Evolutionary conservation across 1,140 invertebrate species (phyloP).

Genomic region (Plodia interpunctella): DNA sequence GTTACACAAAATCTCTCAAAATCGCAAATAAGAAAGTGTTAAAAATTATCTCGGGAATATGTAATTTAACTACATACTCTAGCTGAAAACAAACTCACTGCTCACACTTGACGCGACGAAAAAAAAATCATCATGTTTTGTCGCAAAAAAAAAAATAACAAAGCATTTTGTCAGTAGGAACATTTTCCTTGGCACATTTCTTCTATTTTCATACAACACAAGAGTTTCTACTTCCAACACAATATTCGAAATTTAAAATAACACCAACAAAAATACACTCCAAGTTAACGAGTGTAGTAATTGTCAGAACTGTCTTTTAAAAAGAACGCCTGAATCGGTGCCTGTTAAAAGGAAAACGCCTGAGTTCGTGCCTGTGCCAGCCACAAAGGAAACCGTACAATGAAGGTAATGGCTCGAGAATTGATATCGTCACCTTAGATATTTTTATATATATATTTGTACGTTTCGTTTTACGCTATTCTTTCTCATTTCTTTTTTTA

Average conservation of each 20-base stretch:
- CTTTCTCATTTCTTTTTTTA: background rate
- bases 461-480: background rate
- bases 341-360: background rate
- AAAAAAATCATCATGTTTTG: too few species aligned
- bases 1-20: too few species aligned
- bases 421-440: background rate
- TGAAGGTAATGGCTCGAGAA: background rate
- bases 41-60: too few species aligned
- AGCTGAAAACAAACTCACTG: too few species aligned
- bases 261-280: background rate
- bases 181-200: too few species aligned
- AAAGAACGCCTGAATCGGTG: constrained; percentile 1
- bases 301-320: constrained; percentile 3
- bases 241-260: background rate
- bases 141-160: too few species aligned
- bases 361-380: background rate
- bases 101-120: too few species aligned
- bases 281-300: constrained; percentile 1
- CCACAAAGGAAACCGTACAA: constrained; percentile 3
- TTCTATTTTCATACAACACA: too few species aligned
- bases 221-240: too few species aligned
- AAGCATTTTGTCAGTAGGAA: too few species aligned
- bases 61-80: too few species aligned
- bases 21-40: too few species aligned
- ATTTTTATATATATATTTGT: background rate